Evolutionary conservation across 1,140 invertebrate species (phyloP).

Genomic region (Spodoptera litura): DNA sequence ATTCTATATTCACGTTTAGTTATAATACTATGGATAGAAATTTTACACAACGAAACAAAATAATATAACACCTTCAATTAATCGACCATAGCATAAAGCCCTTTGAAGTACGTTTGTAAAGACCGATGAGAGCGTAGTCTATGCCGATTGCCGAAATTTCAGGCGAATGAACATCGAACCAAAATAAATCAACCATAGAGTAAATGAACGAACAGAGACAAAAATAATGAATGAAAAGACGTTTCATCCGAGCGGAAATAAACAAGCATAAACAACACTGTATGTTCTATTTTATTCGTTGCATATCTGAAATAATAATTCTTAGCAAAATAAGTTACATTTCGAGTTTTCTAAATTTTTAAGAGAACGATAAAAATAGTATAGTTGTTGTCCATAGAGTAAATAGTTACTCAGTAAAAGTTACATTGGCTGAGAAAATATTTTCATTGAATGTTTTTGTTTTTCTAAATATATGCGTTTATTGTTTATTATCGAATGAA

Average conservation of each 20-base stretch:
- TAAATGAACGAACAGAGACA: background rate
- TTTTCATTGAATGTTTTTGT: too few species aligned
- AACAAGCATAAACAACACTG: background rate
- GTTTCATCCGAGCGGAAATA: background rate
- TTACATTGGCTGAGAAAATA: too few species aligned
- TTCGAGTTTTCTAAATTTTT: too few species aligned
- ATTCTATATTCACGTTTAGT: slow-evolving; percentile 65
- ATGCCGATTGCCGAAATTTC: slow-evolving; percentile 47
- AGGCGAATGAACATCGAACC: slow-evolving; percentile 34
- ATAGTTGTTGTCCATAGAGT: too few species aligned
- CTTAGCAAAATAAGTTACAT: too few species aligned
- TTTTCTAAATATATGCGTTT: too few species aligned
- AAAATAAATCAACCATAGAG: slow-evolving; percentile 38
- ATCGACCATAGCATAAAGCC: slow-evolving; percentile 63
- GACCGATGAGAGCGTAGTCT: slow-evolving; percentile 52
- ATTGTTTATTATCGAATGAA: too few species aligned
- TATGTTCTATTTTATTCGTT: background rate
- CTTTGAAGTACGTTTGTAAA: slow-evolving; percentile 55
- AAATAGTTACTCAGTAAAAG: too few species aligned
- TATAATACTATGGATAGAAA: slow-evolving; percentile 42
- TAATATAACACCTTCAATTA: slow-evolving; percentile 60
- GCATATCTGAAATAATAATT: too few species aligned
- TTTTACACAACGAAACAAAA: slow-evolving; percentile 58
- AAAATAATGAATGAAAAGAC: slow-evolving; percentile 1
- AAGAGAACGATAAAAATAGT: too few species aligned